Evolutionary conservation across 2,888 invertebrate species (phyloP).

Genomic region (Acanthococcus lagerstroemiae): DNA sequence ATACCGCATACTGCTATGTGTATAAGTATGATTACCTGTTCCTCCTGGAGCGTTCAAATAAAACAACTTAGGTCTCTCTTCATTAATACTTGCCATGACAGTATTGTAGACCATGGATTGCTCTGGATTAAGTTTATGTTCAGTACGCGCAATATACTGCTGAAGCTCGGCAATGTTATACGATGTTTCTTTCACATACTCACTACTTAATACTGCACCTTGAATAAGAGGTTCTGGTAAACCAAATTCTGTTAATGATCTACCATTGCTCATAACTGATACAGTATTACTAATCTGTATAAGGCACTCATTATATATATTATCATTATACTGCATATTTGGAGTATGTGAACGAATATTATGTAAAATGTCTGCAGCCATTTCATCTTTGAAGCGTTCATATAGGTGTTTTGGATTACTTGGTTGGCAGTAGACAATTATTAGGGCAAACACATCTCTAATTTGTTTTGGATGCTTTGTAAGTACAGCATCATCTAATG

Average conservation of each 20-base stretch:
- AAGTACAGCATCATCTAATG: constrained; percentile 9
- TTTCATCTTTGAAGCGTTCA: background rate
- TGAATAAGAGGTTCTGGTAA: background rate
- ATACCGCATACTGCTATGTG: background rate
- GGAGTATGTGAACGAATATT: background rate
- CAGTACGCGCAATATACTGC: background rate
- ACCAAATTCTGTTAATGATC: background rate
- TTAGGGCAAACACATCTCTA: constrained; percentile 24
- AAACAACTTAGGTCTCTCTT: background rate
- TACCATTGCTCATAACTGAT: background rate
- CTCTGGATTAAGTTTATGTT: background rate
- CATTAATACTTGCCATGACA: background rate
- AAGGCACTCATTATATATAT: constrained; percentile 1
- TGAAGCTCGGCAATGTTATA: background rate
- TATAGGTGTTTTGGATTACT: background rate
- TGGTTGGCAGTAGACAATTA: constrained; percentile 17
- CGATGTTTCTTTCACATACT: background rate
- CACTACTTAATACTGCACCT: background rate
- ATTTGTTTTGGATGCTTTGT: constrained; percentile 17
- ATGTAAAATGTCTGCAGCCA: background rate
- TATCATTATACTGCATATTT: background rate
- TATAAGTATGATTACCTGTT: constrained; percentile 14
- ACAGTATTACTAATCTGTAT: background rate
- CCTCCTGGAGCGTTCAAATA: constrained; percentile 29
- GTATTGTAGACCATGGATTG: background rate